Conservation (phyloP, 2,888 invertebrate genomes). For the Steromphala cineraria region DNA sequence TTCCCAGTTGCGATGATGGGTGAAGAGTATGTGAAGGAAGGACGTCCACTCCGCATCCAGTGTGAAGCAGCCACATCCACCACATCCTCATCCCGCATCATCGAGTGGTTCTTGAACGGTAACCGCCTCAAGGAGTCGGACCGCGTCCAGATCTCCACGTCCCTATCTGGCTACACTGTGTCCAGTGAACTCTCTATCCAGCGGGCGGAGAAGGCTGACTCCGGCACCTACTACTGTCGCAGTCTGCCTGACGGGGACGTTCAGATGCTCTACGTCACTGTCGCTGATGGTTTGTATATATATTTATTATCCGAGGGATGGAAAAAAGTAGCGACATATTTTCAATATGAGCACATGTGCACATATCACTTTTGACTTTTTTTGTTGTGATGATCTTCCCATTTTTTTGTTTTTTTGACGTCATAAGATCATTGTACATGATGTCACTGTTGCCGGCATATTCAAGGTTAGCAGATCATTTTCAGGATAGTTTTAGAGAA, state of each 20-base stretch:
- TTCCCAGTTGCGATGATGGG: conserved; percentile 34
- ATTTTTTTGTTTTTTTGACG: no score
- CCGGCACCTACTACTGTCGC: conserved; percentile 40
- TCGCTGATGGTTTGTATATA: background rate
- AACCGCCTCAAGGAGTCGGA: background rate
- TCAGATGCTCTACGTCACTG: conserved; percentile 13
- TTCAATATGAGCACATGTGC: no score
- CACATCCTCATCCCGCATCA: conserved; percentile 15
- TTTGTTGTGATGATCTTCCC: no score
- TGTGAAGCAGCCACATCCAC: conserved; percentile 30
- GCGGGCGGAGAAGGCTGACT: conserved; percentile 1
- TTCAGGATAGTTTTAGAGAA: no score
- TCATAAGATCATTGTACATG: no score
- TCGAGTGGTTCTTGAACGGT: conserved; percentile 41
- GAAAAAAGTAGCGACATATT: no score
- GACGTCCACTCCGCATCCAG: conserved; percentile 24
- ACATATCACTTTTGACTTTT: no score
- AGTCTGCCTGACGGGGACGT: conserved; percentile 32
- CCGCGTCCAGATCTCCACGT: background rate
- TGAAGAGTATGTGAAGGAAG: conserved; percentile 22
- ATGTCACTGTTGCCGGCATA: no score
- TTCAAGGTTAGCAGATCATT: no score
- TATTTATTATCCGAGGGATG: background rate
- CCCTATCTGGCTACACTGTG: conserved; percentile 18
- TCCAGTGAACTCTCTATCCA: conserved; percentile 33